Percentiles rank a stretch among this genome's conserved stretches.
These are phyloP conservation scores for Guaruba guarouba DNA, from an alignment of 2,113 vertebrate species.

Conservation along the genomic window DNA sequence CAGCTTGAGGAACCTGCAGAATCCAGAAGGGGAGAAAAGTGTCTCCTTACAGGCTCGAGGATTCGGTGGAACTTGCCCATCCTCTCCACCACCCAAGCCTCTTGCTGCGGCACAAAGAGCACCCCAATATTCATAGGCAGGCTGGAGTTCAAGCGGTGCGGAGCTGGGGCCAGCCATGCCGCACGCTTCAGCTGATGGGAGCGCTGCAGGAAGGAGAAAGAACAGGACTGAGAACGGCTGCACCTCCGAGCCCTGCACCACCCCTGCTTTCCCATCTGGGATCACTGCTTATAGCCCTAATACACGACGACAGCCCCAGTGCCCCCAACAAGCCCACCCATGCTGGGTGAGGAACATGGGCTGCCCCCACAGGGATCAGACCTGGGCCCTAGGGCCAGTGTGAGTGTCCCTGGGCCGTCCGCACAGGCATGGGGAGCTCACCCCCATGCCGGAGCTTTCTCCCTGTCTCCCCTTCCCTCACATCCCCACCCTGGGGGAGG, in stretches of 20 bases:
- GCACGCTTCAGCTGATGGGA: not conserved
- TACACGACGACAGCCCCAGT: not conserved
- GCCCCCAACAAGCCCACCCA: not conserved
- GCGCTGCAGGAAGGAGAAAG: not conserved
- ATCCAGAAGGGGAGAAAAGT: constrained; percentile 2
- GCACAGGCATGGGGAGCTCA: accelerated
- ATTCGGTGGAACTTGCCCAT: constrained; percentile 97
- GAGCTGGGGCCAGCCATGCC: constrained; percentile 35
- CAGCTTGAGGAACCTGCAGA: not conserved
- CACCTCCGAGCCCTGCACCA: not conserved
- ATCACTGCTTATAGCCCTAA: accelerated
- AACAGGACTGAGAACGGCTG: accelerated
- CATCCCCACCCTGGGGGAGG: accelerated
- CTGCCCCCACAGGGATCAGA: too few species aligned
- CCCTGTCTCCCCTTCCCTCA: accelerated
- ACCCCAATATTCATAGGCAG: constrained; percentile 91
- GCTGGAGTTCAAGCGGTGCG: constrained; percentile 75
- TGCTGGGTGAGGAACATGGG: accelerated
- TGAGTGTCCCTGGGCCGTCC: accelerated
- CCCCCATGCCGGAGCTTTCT: not conserved
- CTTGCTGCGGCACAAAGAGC: constrained; percentile 95
- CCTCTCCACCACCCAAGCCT: constrained; percentile 97
- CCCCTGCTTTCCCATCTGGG: too few species aligned
- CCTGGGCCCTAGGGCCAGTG: accelerated
- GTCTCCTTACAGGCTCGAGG: constrained; percentile 85